Evolutionary conservation across 2,113 vertebrate species (phyloP).

Genomic region (Menidia beryllina): DNA sequence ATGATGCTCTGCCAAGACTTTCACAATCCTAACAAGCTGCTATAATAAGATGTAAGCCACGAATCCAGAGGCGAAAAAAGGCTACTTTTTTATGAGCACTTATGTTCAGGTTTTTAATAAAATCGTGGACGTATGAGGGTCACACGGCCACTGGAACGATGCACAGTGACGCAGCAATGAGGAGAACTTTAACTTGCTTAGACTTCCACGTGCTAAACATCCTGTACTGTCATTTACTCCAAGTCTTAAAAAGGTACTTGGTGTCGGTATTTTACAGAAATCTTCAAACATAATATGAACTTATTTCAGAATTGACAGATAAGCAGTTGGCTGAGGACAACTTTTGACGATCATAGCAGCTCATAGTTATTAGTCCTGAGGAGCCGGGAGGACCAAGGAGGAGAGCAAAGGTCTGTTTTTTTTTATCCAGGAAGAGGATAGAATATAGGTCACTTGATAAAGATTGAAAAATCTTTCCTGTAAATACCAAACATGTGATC

Average conservation of each 20-base stretch:
- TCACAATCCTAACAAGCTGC: conserved; percentile 12
- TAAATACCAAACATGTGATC: background rate
- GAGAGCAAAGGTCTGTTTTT: conserved; percentile 51
- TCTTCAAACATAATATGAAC: background rate
- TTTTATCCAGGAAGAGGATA: conserved; percentile 6
- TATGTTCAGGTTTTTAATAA: conserved; percentile 3
- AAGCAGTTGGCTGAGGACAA: background rate
- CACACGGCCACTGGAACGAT: background rate
- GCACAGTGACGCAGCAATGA: conserved; percentile 8
- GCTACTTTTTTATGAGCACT: background rate
- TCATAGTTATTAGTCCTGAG: too few relatives aligned
- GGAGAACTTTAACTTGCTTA: background rate
- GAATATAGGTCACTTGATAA: conserved; percentile 14
- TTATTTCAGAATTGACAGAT: background rate
- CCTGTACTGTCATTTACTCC: background rate
- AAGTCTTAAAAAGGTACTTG: background rate
- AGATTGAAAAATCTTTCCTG: background rate
- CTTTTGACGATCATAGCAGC: too few relatives aligned
- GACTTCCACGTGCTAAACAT: background rate
- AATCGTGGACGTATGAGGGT: conserved; percentile 5
- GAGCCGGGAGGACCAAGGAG: too few relatives aligned
- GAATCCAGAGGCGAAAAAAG: conserved; percentile 47
- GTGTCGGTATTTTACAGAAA: background rate
- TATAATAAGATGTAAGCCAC: conserved; percentile 40
- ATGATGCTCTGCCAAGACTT: conserved; percentile 39